Base-by-base conservation (phyloP, 2,888 invertebrate genomes). In the Plusia festucae region DNA sequence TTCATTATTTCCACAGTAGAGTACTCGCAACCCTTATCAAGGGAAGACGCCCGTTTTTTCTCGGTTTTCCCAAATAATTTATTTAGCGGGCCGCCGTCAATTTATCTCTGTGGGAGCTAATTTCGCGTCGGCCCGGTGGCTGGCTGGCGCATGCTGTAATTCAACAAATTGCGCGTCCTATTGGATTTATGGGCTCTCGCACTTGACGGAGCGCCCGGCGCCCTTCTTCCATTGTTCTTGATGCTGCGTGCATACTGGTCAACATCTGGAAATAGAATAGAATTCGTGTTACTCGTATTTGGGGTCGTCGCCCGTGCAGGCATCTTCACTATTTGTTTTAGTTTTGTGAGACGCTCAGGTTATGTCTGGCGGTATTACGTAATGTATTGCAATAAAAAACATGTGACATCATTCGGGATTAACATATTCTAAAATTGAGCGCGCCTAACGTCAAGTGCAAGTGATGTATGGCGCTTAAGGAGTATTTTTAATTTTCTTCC, bases 11-110 rank as follows among this genome's bases (percentile, higher is more conserved):
- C 89, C 86, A 88, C 85, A 85, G 88, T 82, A 84, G 88, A 87
- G 71, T 79, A 87, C 88, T 85, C 90, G 88, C 93, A 94, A 94
- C 94, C 94, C 94, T 95, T 94, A 95, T 95, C 94, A 94, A 94
- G 91, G 88, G 89, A 94, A 94, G 93, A 94, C 89, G 93, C 90
- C 89, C 90, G 93, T 94, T 95, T 95, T 95, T 94, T 93, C 94
- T 93, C 93, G 94, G 94, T 94, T 94, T 94, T 94, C 94, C 94
- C 94, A 94, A 95, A 95, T 95, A 94, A 95, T 95, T 95, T 95
- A 95, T 95, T 95, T 94, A 94, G 94, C 93, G 89, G 92, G 79
- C 91, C 86, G 91, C 91, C 94, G 90, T 94, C 95, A 93, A 95
- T 95, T 94, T 94, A 94, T 94, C 94, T 94, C 93, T 89, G 92